These are phyloP conservation scores for Xenentodon cancila DNA, from an alignment of 2,797 vertebrate species.

Conservation along the genomic window DNA sequence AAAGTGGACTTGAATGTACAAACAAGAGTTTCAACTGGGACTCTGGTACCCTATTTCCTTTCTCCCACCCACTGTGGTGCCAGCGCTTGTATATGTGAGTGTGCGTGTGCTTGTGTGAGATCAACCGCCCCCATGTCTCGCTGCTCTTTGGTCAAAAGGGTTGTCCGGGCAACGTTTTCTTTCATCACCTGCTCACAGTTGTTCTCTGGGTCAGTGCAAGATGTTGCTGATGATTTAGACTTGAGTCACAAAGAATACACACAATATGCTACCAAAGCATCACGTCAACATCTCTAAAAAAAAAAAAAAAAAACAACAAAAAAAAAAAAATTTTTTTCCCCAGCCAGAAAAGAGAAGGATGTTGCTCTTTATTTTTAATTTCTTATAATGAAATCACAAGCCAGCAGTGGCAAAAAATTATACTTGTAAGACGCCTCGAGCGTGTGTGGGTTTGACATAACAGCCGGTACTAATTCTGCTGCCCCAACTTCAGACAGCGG, in stretches of 20 bases:
- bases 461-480: slow-evolving; percentile 30
- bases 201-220: slow-evolving; percentile 34
- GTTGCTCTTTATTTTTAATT: neutral
- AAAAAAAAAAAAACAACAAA: neutral
- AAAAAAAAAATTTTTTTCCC: no score
- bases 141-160: slow-evolving; percentile 51
- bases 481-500: slow-evolving; percentile 31
- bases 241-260: slow-evolving; percentile 8
- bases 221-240: slow-evolving; percentile 27
- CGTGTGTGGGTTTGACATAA: slow-evolving; percentile 36
- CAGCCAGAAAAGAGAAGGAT: neutral
- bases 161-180: slow-evolving; percentile 63
- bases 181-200: slow-evolving; percentile 47
- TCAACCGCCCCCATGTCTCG: slow-evolving; percentile 39
- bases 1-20: slow-evolving; percentile 17
- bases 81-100: slow-evolving; percentile 1
- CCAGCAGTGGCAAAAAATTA: slow-evolving; percentile 23
- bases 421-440: slow-evolving; percentile 28
- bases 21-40: slow-evolving; percentile 10
- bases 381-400: slow-evolving; percentile 30
- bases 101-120: slow-evolving; percentile 24
- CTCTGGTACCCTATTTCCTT: slow-evolving; percentile 9
- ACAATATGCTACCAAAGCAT: slow-evolving; percentile 13
- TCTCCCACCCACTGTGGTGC: slow-evolving; percentile 14
- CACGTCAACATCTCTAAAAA: slow-evolving; percentile 6